Evolutionary conservation across 2,113 vertebrate genomes (phyloP), one percentile per base, ranked within the genome.

Genomic region (Catharus minimus): DNA sequence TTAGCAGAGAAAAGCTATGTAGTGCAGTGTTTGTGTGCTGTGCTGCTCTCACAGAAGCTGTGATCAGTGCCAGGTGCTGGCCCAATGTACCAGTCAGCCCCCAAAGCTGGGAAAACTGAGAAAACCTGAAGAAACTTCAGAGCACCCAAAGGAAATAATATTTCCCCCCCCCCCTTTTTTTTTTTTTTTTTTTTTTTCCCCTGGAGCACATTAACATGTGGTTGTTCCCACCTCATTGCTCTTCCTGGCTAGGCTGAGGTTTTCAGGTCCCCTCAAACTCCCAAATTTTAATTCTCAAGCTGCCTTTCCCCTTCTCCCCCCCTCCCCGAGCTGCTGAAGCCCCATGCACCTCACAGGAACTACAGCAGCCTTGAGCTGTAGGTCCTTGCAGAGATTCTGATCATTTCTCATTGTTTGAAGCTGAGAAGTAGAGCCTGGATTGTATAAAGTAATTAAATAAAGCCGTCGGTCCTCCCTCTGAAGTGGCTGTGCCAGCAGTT

Each of bases 391-490:
- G 61, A 58, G 57, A 52, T 49, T 56, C 24, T 9, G 73, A 72
- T 47, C 30, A 26, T 90, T 71, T 85, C 62, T 71, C 74, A 13
- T 64, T 86, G 44, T 88, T 6, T 61, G 83, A 77, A 68, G 72
- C 66, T 41, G 65, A 71, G 80, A 78, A 64, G 49, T 65, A 44
- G 66, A 56, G 74, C 67, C 49, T 11, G 16, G 43, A 16, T 73
- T 88, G 32, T 65, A 39, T 11, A 52, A 86, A 82, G 94, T 56
- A 44, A 83, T 93, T 90, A 91, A 94, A 91, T 61, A 43, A 84
- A 92, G 81, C 57, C 3, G 4, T 87, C 4, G 0, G 60, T 58
- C 56, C 69, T 86, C 84, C 75, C 28, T 69, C 74, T 82, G 72
- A 78, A 81, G 77, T 38, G 52, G 50, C 89, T 82, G 80, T 24